These are phyloP conservation scores for Pandion haliaetus DNA, from an alignment of 2,113 vertebrate genomes.

Conservation along the genomic window DNA sequence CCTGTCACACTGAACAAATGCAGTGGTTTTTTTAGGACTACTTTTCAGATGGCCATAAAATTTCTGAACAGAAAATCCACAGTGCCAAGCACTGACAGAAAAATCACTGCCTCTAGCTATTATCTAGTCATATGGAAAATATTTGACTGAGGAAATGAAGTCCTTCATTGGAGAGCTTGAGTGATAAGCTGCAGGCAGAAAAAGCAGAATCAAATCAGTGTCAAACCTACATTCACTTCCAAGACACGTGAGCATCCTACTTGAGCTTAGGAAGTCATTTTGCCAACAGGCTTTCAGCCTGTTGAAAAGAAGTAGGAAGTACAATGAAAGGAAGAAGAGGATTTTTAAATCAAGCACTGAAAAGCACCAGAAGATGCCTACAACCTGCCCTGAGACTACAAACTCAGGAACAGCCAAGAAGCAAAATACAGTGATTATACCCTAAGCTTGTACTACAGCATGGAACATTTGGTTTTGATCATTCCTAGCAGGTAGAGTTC, in stretches of 20 bases:
- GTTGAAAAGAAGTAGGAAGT: not conserved
- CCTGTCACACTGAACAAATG: not conserved
- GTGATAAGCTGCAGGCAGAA: constrained; percentile 38
- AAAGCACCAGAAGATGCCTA: not conserved
- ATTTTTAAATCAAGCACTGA: not conserved
- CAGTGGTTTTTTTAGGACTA: not conserved
- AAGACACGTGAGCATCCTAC: not conserved
- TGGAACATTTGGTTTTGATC: not conserved
- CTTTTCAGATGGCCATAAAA: not conserved
- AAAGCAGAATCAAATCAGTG: constrained; percentile 15
- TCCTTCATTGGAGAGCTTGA: constrained; percentile 6
- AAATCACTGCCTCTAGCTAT: not conserved
- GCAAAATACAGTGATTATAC: not conserved
- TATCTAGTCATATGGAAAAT: constrained; percentile 30
- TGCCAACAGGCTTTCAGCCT: constrained; percentile 11
- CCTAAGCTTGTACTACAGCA: not conserved
- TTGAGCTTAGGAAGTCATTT: not conserved
- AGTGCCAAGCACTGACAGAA: not conserved
- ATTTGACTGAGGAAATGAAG: not conserved
- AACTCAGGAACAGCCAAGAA: not conserved
- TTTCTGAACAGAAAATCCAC: not conserved
- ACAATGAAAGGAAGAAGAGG: not conserved
- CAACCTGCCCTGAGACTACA: not conserved
- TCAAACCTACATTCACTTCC: not conserved
- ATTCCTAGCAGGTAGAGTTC: not conserved